These are phyloP conservation scores for Chymomyza caudatula DNA, from an alignment of 2,888 invertebrate genomes.

Conservation along the genomic window DNA sequence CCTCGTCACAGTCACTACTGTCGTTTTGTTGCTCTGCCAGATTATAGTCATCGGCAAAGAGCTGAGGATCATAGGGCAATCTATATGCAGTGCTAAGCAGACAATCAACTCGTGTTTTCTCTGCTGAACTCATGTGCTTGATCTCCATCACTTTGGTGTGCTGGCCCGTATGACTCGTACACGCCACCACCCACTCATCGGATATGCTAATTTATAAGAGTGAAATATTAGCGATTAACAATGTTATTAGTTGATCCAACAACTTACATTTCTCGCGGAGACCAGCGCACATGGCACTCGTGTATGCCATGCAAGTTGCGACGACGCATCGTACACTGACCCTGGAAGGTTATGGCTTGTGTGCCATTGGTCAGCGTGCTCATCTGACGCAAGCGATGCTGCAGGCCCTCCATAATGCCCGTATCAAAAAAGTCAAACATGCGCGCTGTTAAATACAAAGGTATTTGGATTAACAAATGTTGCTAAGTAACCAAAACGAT, in stretches of 20 bases:
- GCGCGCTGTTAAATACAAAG: conserved; percentile 83
- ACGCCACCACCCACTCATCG: conserved; percentile 91
- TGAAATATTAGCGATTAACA: background rate
- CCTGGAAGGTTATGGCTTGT: conserved; percentile 85
- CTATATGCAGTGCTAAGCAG: conserved; percentile 74
- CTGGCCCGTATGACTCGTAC: conserved; percentile 80
- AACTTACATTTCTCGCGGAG: conserved; percentile 91
- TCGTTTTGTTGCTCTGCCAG: conserved; percentile 23
- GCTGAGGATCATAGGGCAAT: conserved; percentile 73
- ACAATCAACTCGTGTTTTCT: conserved; percentile 74
- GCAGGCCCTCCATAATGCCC: conserved; percentile 94
- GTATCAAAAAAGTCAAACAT: conserved; percentile 96
- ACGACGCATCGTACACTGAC: conserved; percentile 84
- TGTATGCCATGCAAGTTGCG: conserved; percentile 82
- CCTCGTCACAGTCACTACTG: conserved; percentile 28
- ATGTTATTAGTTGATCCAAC: rapidly evolving
- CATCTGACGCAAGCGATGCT: conserved; percentile 87
- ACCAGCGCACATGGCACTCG: conserved; percentile 89
- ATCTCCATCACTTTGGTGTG: conserved; percentile 81
- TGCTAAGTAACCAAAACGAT: background rate
- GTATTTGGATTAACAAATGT: background rate
- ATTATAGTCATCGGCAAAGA: conserved; percentile 67
- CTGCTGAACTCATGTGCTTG: conserved; percentile 73
- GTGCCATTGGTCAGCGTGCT: conserved; percentile 82
- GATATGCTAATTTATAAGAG: conserved; percentile 85